Conservation (phyloP, 2,888 invertebrate species). For the Odontocolon sp. region DNA sequence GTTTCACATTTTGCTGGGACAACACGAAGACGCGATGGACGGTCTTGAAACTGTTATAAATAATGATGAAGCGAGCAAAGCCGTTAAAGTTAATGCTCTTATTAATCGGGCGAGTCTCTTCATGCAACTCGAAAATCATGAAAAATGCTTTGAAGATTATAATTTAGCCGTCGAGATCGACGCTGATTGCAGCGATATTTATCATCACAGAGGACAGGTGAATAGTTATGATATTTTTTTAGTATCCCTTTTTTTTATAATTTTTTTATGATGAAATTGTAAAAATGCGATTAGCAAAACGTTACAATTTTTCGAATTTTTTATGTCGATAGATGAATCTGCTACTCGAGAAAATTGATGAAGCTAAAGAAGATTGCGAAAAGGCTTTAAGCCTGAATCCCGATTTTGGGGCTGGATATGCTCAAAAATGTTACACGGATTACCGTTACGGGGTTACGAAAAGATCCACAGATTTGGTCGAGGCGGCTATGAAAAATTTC, state of each 20-base stretch:
- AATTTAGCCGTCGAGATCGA: conserved; percentile 88
- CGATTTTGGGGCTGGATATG: conserved; percentile 91
- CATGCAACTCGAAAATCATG: conserved; percentile 89
- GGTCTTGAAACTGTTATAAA: conserved; percentile 89
- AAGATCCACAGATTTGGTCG: conserved; percentile 84
- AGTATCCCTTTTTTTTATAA: too few species aligned
- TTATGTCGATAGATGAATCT: conserved; percentile 86
- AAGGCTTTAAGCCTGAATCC: conserved; percentile 92
- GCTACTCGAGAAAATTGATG: conserved; percentile 90
- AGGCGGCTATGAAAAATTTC: conserved; percentile 88
- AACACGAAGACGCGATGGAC: conserved; percentile 87
- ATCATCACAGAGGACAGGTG: conserved; percentile 93
- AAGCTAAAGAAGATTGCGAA: conserved; percentile 91
- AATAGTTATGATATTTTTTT: too few species aligned
- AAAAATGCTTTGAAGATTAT: conserved; percentile 90
- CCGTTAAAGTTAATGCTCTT: conserved; percentile 90
- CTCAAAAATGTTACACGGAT: conserved; percentile 95
- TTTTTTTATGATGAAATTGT: too few species aligned
- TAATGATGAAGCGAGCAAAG: conserved; percentile 84
- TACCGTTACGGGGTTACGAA: conserved; percentile 87
- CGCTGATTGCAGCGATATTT: conserved; percentile 92
- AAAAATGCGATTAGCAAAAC: too few species aligned
- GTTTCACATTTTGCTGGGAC: conserved; percentile 90
- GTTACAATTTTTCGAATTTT: too few species aligned
- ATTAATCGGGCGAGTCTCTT: conserved; percentile 93